These are phyloP conservation scores for Rhynchonema sp. DNA, from an alignment of 2,888 invertebrate species.

Conservation along the genomic window DNA sequence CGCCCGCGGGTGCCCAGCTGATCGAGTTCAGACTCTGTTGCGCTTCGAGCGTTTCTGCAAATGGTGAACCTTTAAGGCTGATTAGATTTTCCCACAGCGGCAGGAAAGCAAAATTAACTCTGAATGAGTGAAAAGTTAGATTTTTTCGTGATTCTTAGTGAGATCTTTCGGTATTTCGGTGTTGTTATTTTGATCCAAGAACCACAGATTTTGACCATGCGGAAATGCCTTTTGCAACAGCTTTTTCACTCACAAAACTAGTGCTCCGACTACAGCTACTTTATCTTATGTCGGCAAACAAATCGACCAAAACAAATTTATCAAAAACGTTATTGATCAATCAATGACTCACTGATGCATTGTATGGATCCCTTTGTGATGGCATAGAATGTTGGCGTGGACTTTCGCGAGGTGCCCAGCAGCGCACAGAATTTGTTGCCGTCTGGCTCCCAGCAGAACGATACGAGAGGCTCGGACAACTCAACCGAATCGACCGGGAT, in stretches of 20 bases:
- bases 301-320: no score
- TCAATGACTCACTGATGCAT: no score
- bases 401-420: conserved; percentile 44
- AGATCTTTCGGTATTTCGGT: no score
- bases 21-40: conserved; percentile 57
- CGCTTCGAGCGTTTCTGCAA: conserved; percentile 44
- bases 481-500: conserved; percentile 94
- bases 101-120: conserved; percentile 19
- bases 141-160: no score
- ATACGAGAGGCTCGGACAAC: conserved; percentile 50
- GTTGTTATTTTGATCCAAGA: no score
- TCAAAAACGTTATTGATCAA: no score
- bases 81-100: conserved; percentile 7
- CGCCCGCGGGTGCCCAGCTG: conserved; percentile 65
- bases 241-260: no score
- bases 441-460: conserved; percentile 88
- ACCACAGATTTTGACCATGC: no score
- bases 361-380: neutral
- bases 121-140: no score
- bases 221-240: no score
- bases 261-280: no score
- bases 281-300: no score
- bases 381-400: neutral
- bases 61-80: neutral
- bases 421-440: conserved; percentile 90